A percentile compares a stretch with the other conserved stretches of the same genome.
phyloP scores from a whole-genome alignment of 1,140 invertebrate genomes.

The Pseudomyrmex cubaensis region DNA sequence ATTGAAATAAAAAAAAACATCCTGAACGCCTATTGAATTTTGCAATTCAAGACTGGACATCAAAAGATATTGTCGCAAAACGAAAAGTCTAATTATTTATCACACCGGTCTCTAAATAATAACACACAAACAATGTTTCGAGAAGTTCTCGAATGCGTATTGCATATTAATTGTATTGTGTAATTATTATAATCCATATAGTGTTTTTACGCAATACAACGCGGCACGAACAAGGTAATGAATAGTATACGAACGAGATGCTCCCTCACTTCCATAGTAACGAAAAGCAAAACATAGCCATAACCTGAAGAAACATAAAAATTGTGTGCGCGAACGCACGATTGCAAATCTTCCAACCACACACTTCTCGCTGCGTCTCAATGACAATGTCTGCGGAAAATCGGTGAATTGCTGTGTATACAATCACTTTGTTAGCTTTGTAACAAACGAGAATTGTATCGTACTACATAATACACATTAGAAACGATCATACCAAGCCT shows the following conservation, averaged over 20 bases:
- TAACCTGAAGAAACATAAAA: slow-evolving; percentile 50
- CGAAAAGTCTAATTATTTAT: slow-evolving; percentile 25
- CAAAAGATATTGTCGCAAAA: not conserved
- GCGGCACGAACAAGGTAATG: not conserved
- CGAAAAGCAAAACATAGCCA: slow-evolving; percentile 58
- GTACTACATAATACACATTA: slow-evolving; percentile 25
- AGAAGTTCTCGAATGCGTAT: no score
- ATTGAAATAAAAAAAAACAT: slow-evolving; percentile 31
- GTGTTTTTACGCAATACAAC: not conserved
- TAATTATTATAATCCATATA: not conserved
- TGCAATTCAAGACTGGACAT: slow-evolving; percentile 15
- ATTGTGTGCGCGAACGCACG: not conserved
- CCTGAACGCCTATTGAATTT: slow-evolving; percentile 27
- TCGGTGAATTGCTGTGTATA: slow-evolving; percentile 48
- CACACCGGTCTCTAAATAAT: not conserved
- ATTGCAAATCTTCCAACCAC: not conserved
- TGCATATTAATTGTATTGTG: not conserved
- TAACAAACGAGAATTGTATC: slow-evolving; percentile 38
- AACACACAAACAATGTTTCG: not conserved
- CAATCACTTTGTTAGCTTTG: slow-evolving; percentile 15
- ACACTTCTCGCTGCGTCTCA: not conserved
- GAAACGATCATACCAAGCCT: slow-evolving; percentile 9
- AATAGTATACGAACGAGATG: slow-evolving; percentile 12
- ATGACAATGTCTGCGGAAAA: slow-evolving; percentile 63
- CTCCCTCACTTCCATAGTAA: slow-evolving; percentile 49